Evolutionary conservation across 2,888 invertebrate species (phyloP).

Genomic region (Eustalomyia histrio): DNA sequence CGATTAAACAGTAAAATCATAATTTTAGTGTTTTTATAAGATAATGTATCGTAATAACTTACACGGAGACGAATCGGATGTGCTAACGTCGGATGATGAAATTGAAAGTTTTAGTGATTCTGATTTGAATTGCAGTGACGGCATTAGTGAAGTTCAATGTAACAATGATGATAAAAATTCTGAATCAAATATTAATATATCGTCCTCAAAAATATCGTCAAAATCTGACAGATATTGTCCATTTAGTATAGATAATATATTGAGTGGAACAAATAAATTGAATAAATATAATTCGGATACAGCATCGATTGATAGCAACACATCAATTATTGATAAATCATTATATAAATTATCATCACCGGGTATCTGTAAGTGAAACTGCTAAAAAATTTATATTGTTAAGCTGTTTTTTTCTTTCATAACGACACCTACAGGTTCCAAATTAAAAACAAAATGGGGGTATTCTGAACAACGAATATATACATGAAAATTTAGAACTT

Average conservation of each 20-base stretch:
- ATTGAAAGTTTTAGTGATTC: slow-evolving; percentile 30
- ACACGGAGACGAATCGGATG: slow-evolving; percentile 21
- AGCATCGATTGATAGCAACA: neutral
- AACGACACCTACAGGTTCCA: too few relatives aligned
- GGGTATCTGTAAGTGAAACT: slow-evolving; percentile 33
- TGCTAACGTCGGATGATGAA: slow-evolving; percentile 27
- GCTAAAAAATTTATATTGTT: too few relatives aligned
- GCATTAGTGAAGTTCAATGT: neutral
- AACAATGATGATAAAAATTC: neutral
- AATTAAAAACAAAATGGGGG: too few relatives aligned
- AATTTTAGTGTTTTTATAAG: neutral
- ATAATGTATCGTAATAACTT: slow-evolving; percentile 34
- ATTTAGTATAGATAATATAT: slow-evolving; percentile 48
- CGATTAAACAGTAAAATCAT: slow-evolving; percentile 30
- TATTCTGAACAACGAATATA: too few relatives aligned
- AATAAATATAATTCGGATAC: slow-evolving; percentile 16
- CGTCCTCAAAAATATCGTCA: neutral
- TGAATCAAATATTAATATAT: slow-evolving; percentile 9
- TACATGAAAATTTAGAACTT: too few relatives aligned
- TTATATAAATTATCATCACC: neutral
- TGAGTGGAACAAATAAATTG: slow-evolving; percentile 28
- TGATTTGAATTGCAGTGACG: slow-evolving; percentile 31
- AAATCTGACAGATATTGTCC: slow-evolving; percentile 25
- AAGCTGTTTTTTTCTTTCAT: too few relatives aligned
- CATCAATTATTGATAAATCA: slow-evolving; percentile 1